These are phyloP conservation scores for Mechanitis mazaeus DNA, from an alignment of 2,888 invertebrate species.

Conservation along the genomic window DNA sequence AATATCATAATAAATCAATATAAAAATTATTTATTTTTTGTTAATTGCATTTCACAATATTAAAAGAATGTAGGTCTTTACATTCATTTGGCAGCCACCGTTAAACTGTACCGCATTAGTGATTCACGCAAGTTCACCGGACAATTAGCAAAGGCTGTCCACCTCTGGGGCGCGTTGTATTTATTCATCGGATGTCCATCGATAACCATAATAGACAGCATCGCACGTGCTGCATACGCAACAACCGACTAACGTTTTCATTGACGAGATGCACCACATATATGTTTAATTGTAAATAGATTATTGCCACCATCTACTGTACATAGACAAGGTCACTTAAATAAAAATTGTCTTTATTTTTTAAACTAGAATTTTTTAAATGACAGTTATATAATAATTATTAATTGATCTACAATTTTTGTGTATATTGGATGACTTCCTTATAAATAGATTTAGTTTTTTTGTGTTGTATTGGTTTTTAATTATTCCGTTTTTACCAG, in stretches of 20 bases:
- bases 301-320: conserved; percentile 13
- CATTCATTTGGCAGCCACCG: conserved; percentile 46
- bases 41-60: conserved; percentile 12
- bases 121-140: conserved; percentile 71
- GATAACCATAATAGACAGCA: conserved; percentile 76
- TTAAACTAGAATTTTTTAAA: too few relatives aligned
- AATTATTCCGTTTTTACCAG: conserved; percentile 35
- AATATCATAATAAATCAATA: too few relatives aligned
- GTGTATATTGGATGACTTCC: too few relatives aligned
- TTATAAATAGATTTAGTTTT: neutral
- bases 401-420: too few relatives aligned
- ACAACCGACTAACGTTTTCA: conserved; percentile 52
- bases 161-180: conserved; percentile 70
- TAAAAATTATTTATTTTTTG: neutral
- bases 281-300: conserved; percentile 14
- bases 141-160: conserved; percentile 77
- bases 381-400: neutral
- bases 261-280: conserved; percentile 54
- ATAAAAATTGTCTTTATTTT: neutral
- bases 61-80: conserved; percentile 31
- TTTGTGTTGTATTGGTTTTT: neutral
- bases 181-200: conserved; percentile 74
- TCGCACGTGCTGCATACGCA: conserved; percentile 70
- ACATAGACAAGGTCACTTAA: neutral
- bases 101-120: conserved; percentile 63